These are phyloP conservation scores for Cynopterus sphinx DNA, from an alignment of 2,797 vertebrate genomes.

Conservation along the genomic window DNA sequence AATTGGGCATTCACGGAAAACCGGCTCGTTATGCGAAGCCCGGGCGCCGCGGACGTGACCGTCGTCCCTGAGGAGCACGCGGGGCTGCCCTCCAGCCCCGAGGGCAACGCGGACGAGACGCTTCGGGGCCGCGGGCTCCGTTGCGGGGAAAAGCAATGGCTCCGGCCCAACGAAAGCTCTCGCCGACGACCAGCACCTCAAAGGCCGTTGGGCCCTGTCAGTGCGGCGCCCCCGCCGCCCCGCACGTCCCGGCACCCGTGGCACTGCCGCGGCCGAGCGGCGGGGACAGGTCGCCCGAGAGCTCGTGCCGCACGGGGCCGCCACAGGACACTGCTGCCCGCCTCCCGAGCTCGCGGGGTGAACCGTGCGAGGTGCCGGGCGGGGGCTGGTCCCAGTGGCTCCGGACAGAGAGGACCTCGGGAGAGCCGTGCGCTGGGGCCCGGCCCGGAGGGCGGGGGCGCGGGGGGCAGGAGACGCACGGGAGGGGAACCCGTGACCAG, in stretches of 20 bases:
- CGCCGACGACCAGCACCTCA: not conserved
- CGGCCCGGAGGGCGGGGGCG: rapidly evolving
- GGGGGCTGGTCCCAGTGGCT: not conserved
- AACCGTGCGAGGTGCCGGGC: rapidly evolving
- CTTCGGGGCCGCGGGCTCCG: not conserved
- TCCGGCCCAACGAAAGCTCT: not conserved
- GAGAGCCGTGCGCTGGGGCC: not conserved
- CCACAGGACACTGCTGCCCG: not conserved
- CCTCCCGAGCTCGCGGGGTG: not conserved
- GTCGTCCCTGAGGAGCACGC: too few relatives aligned
- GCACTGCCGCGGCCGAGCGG: not conserved
- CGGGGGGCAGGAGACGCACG: rapidly evolving
- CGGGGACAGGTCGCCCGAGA: too few relatives aligned
- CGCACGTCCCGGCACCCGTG: rapidly evolving
- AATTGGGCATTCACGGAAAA: constrained; percentile 4
- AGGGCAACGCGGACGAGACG: not conserved
- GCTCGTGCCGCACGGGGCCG: rapidly evolving
- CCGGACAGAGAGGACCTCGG: rapidly evolving
- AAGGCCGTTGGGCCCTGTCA: rapidly evolving
- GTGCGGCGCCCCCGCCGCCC: not conserved
- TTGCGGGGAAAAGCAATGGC: not conserved
- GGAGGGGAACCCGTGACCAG: rapidly evolving
- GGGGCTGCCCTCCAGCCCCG: not conserved
- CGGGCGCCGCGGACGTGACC: too few relatives aligned
- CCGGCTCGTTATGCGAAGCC: not conserved